Base-by-base conservation (phyloP, 2,888 invertebrate species). In the Chromoteleia sp. region DNA sequence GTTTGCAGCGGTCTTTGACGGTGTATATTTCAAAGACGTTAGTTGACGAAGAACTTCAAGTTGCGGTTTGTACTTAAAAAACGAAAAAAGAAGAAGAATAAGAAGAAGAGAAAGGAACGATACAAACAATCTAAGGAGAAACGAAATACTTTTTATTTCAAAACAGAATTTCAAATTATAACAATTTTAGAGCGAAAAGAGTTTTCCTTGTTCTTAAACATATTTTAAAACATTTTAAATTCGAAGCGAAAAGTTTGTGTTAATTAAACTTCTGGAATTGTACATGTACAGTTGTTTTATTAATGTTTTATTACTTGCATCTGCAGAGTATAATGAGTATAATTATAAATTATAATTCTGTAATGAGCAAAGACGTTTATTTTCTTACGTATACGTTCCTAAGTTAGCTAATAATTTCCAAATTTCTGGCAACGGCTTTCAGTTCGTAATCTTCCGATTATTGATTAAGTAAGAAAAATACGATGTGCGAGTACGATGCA, bases 61-160 rank as follows among this genome's bases (percentile, higher is more conserved):
- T 39, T 39, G 39, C 12, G 39, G 39, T 39, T 39, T 39, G 1
- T 10, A 39, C 39, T 2, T 2, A 39, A 33, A 33, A 33, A 33
- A 33, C 33, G 8, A n/a, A n/a, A n/a, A n/a, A n/a, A n/a, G n/a
- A n/a, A n/a, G n/a, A n/a, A n/a, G n/a, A n/a, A n/a, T n/a, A n/a
- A n/a, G n/a, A n/a, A n/a, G 1, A 25, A 4, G 6, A 4, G 6
- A 4, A 25, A 4, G 6, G 2, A 25, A 25, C 25, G 6, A 25
- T 25, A 25, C 2, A 6, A 25, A 25, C 25, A 25, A 25, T 39
- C 2, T 39, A 39, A 39, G 39, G 12, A 1, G 39, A 14, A 39
- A 33, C 33, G 39, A 39, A n/a, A 39, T 39, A 12, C 39, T 45
- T 45, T 45, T 45, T 12, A 10, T 45, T 45, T 45, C 45, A 19